Evolutionary conservation across 2,888 invertebrate species (phyloP), one percentile per base, ranked within the genome.

Genomic region (Eubasilissa splendida): DNA sequence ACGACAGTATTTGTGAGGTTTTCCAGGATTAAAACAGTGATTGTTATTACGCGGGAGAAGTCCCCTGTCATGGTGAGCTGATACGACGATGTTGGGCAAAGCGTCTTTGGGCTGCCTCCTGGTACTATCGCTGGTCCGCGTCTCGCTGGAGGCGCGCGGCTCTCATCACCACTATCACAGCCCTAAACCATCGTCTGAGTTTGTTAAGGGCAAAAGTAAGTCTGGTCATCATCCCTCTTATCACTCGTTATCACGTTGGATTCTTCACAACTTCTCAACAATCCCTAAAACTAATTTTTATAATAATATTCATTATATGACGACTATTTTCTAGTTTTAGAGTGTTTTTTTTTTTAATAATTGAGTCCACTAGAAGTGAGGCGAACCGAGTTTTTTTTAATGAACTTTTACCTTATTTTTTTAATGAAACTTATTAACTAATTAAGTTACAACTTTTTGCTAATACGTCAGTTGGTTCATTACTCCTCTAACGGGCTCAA

Each of bases 201-300:
- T 94, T 87, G 94, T 94, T 87, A 94, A 94, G 88, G 94, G 94
- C 88, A 95, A 94, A 89, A 94, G 94, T 94, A 92, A 94, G 94
- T 93, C 83, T 31, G 7, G 42, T 22, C 42, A 4, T 31, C 60
- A 33, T 58, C 58, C 42, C 14, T 33, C 22, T 54, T 52, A 54
- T 14, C 8, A 9, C 33, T 10, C 14, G 73, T 1, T 22, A 12
- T 4, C n/a, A 0, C 4, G 59, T n/a, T 14, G 12, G 59, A 14
- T 59, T 14, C 59, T 9, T 4, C 12, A 59, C 4, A 14, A 59
- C n/a, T 4, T 59, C 59, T 59, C 14, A 4, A 7, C 59, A 59
- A 59, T 59, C 59, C 14, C 59, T 4, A 42, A 42, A 22, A 22
- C 22, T 22, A 22, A 22, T 22, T 22, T 22, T 22, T 22, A 22